Base-by-base conservation (phyloP, 2,113 vertebrate genomes). In the Chloebia gouldiae region DNA sequence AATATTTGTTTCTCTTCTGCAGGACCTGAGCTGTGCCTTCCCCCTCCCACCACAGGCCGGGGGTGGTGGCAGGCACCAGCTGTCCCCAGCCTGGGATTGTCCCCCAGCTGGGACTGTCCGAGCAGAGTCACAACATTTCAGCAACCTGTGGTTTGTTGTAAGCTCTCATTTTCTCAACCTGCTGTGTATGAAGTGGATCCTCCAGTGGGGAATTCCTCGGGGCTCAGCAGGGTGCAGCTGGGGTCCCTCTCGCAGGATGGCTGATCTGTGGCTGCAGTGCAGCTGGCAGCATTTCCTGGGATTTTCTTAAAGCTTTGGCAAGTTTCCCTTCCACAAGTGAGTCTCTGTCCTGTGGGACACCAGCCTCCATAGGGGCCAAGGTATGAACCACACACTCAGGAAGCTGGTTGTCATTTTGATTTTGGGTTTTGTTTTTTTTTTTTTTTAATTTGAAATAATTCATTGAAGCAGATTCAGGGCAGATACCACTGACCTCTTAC, bases 361-460 rank as follows among this genome's bases (percentile, higher is more conserved):
- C 93, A 96, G 96, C 96, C 94, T 96, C 94, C 90, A 92, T 90
- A 93, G 96, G 96, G 94, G 94, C 95, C 89, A 91, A 95, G 92
- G 85, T 90, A 95, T 63, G 89, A 96, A 94, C 92, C 88, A 94
- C 89, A 93, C 56, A 87, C 83, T 94, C 66, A 70, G 92, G 88
- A 97, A 97, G 40, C 59, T 88, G 88, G 90, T 80, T 91, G 86
- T 93, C 88, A 53, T 94, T 97, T 78, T 47, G 81, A 20, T 30
- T 78, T 77, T 50, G 27, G 30, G 9, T 73, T 42, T 97, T 97
- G 21, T 6, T 47, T 66, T 7, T 11, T 23, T 23, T 35, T 24
- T 13, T 50, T 59, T 60, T 98, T 96, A 97, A 98, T 98, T 97
- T 92, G 96, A 98, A 97, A 97, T 97, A 97, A 96, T 92, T 96